Evolutionary conservation across 2,797 vertebrate genomes (phyloP).

Genomic region (Mormyrops boulengeri): DNA sequence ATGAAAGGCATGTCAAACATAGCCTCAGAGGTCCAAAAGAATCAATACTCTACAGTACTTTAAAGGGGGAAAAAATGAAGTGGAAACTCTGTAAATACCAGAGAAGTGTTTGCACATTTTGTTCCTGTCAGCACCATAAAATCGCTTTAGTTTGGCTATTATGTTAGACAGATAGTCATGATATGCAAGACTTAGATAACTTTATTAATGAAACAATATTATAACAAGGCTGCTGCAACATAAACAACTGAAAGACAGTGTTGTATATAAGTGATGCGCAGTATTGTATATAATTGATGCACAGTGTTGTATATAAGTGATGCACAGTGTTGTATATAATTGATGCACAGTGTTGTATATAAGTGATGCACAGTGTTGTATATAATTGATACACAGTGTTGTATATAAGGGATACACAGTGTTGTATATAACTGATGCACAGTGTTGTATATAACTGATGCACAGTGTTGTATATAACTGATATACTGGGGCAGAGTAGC

Average conservation of each 20-base stretch:
- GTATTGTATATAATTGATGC: background rate
- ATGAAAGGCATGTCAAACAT: background rate
- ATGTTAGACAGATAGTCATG: background rate
- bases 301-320: background rate
- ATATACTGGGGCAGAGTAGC: background rate
- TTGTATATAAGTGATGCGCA: background rate
- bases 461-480: background rate
- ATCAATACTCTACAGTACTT: background rate
- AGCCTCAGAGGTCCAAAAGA: background rate
- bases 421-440: no score
- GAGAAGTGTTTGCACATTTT: background rate
- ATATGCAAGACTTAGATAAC: background rate
- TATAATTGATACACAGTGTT: background rate
- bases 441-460: no score
- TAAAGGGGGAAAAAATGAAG: background rate
- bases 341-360: background rate
- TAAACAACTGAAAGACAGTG: background rate
- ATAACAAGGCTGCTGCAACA: background rate
- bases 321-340: background rate
- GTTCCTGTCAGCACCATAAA: background rate
- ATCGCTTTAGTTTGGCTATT: background rate
- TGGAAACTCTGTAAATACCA: background rate
- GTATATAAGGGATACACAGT: no score
- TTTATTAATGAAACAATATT: background rate
- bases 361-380: background rate